Evolutionary conservation across 2,113 vertebrate species (phyloP), one percentile per base, ranked within the genome.

Genomic region (Oryzias curvinotus): DNA sequence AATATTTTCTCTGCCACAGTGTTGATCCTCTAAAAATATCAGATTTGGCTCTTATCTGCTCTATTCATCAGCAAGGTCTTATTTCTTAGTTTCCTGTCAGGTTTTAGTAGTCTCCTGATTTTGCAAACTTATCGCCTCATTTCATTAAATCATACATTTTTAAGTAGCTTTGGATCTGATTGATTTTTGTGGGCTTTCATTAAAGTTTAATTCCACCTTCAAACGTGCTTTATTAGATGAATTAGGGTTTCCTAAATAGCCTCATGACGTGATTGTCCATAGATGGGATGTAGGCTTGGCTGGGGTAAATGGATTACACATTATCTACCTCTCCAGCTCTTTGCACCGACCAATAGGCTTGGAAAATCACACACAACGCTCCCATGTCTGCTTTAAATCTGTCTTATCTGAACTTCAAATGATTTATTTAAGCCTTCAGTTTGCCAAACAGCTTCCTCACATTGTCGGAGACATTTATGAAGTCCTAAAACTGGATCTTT

Each of bases 221-320:
- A 73, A 77, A 78, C 62, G 60, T 83, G 71, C 78, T 80, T 82
- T 86, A 85, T 90, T 87, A 84, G 82, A 88, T 84, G 65, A 81
- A 82, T 87, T 85, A 83, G 43, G 66, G 47, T 46, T 18, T 83
- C 71, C 71, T 86, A 75, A 87, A 84, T 87, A 85, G 75, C 65
- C 70, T 58, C 41, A 60, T 89, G 87, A 89, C 83, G 73, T 85
- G 73, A 66, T 56, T 69, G 53, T 83, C 81, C 84, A 81, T 85
- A 85, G 83, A 83, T 77, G 66, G 80, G 60, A 62, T 77, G 62
- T 71, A 77, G 83, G 73, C 78, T 84, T 82, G 82, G 78, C 25
- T 17, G 1, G 15, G 59, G 48, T 87, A 88, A 90, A 52, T 80
- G 76, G 79, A 86, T 90, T 90, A 88, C 65, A 75, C 75, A 72